Conservation (phyloP, 2,888 invertebrate genomes). For the Acronicta leporina region DNA sequence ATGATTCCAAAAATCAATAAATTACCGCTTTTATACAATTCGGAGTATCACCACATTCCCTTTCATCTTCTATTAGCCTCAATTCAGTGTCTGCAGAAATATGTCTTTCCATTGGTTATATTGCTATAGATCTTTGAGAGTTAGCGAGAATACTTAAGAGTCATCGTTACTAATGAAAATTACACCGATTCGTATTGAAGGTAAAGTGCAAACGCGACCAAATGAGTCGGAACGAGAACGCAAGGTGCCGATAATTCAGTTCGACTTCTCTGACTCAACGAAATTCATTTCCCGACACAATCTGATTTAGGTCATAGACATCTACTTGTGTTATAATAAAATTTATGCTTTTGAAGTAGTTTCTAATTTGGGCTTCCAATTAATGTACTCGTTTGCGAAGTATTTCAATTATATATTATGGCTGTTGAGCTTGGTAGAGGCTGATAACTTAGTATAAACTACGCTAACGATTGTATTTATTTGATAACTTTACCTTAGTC, state of each 20-base stretch:
- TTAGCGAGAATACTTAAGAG: conserved; percentile 52
- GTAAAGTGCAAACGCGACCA: conserved; percentile 76
- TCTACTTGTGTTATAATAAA: conserved; percentile 65
- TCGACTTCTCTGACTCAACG: conserved; percentile 70
- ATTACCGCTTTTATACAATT: conserved; percentile 40
- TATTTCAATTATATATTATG: conserved; percentile 47
- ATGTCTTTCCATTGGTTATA: conserved; percentile 52
- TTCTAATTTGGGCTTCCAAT: conserved; percentile 45
- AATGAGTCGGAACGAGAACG: conserved; percentile 76
- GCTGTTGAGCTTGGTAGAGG: too few relatives aligned
- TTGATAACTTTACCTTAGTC: too few relatives aligned
- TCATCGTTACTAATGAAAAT: conserved; percentile 70
- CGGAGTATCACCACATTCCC: conserved; percentile 40
- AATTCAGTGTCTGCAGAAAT: conserved; percentile 37
- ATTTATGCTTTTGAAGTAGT: conserved; percentile 54
- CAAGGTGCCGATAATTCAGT: conserved; percentile 79
- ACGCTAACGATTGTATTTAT: too few relatives aligned
- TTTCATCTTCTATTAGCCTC: conserved; percentile 51
- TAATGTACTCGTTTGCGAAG: conserved; percentile 44
- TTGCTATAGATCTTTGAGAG: conserved; percentile 53
- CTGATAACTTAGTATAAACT: background rate
- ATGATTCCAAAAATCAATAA: conserved; percentile 37
- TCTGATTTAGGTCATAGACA: conserved; percentile 74
- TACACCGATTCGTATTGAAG: conserved; percentile 69
- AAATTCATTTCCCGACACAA: conserved; percentile 73